Evolutionary conservation across 2,797 vertebrate genomes (phyloP).

Genomic region (Poeciliopsis infans): DNA sequence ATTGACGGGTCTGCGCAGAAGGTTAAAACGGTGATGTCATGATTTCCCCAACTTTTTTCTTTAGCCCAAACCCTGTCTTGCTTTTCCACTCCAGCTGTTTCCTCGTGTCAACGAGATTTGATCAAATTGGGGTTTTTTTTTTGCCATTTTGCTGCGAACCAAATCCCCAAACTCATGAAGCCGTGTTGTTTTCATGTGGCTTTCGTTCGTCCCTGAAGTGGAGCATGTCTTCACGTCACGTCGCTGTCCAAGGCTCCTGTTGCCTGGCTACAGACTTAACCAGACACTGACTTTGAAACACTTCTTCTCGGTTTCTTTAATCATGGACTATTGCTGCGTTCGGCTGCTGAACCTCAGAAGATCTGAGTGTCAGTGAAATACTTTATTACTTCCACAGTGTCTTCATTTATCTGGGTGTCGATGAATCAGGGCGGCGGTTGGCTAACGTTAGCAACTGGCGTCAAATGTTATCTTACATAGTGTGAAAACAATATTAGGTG

Average conservation of each 20-base stretch:
- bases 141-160: not conserved
- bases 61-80: not conserved
- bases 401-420: not conserved
- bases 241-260: conserved; percentile 29
- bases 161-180: not conserved
- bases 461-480: not conserved
- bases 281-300: conserved; percentile 22
- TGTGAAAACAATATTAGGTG: not conserved
- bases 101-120: not conserved
- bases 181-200: not conserved
- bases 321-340: not conserved
- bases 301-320: not conserved
- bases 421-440: not conserved
- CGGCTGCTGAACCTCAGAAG: not conserved
- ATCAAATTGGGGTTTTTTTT: not conserved
- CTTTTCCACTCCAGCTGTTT: not conserved
- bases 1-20: conserved; percentile 2
- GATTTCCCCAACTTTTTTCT: not conserved
- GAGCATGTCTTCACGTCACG: not conserved
- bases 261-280: conserved; percentile 59
- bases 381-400: not conserved
- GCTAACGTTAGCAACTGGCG: not conserved
- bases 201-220: conserved; percentile 25
- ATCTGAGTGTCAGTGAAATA: not conserved
- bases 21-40: not conserved